phyloP scores from a whole-genome alignment of 2,113 vertebrate species.

The Oryzias melastigma region DNA sequence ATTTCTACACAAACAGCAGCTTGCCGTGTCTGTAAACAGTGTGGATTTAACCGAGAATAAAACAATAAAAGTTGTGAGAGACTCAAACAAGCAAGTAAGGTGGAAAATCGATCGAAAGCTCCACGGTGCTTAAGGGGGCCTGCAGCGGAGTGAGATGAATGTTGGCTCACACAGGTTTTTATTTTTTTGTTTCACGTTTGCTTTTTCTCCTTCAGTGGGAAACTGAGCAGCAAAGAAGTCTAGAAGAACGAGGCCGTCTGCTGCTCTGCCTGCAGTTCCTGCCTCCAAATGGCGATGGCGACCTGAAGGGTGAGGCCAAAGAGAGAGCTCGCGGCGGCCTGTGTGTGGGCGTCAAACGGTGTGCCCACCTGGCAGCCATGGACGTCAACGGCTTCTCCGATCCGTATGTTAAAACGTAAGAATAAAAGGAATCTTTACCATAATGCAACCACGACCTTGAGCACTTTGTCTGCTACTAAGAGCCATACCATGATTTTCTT shows the following conservation, averaged over 20 bases:
- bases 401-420: conserved; percentile 90
- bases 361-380: conserved; percentile 89
- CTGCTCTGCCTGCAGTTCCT: conserved; percentile 83
- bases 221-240: conserved; percentile 80
- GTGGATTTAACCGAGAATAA: background rate
- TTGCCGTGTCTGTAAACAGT: background rate
- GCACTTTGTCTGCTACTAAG: too few species aligned
- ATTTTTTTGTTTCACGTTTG: background rate
- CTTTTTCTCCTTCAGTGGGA: conserved; percentile 75
- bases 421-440: background rate
- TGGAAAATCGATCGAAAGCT: background rate
- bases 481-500: too few species aligned
- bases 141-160: too few species aligned
- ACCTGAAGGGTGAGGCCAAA: conserved; percentile 64
- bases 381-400: conserved; percentile 90
- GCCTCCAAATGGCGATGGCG: conserved; percentile 56
- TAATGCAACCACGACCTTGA: background rate
- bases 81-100: conserved; percentile 2
- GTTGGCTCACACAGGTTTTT: conserved; percentile 2
- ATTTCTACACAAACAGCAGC: conserved; percentile 8
- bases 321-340: conserved; percentile 83
- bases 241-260: conserved; percentile 86
- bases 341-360: conserved; percentile 85
- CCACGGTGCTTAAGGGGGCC: background rate
- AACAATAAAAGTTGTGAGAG: background rate